Conservation (phyloP, 2,888 invertebrate genomes). For the Lutraria lutraria region DNA sequence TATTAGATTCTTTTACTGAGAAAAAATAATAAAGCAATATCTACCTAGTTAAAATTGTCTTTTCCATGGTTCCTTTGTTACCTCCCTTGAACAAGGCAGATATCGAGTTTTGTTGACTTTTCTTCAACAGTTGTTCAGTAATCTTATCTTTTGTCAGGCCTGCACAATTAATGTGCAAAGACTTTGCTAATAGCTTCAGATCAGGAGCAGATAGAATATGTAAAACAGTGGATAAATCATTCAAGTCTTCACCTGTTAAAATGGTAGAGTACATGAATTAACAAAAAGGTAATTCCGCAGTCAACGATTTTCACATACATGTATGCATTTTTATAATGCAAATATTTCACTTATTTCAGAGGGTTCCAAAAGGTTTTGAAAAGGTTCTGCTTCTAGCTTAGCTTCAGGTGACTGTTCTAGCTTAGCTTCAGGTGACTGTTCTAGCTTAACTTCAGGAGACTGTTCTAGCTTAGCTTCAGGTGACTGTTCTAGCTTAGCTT, state of each 20-base stretch:
- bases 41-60: slow-evolving; percentile 76
- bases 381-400: no score
- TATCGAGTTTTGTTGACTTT: slow-evolving; percentile 83
- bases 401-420: no score
- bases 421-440: no score
- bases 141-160: slow-evolving; percentile 80
- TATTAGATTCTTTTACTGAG: background rate
- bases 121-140: slow-evolving; percentile 83
- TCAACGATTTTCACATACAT: no score
- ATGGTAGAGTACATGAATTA: background rate
- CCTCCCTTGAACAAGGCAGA: slow-evolving; percentile 79
- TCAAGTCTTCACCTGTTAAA: slow-evolving; percentile 55
- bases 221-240: slow-evolving; percentile 83
- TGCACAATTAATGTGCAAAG: slow-evolving; percentile 77
- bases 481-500: no score
- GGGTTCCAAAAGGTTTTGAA: no score
- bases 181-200: slow-evolving; percentile 86
- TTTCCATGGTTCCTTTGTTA: slow-evolving; percentile 58
- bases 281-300: background rate
- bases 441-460: no score
- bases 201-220: slow-evolving; percentile 85
- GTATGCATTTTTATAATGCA: no score
- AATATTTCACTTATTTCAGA: no score
- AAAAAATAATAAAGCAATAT: background rate
- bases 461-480: no score